Evolutionary conservation across 1,140 invertebrate species (phyloP), one percentile per base, ranked within the genome.

Genomic region (Aphelinus certus): DNA sequence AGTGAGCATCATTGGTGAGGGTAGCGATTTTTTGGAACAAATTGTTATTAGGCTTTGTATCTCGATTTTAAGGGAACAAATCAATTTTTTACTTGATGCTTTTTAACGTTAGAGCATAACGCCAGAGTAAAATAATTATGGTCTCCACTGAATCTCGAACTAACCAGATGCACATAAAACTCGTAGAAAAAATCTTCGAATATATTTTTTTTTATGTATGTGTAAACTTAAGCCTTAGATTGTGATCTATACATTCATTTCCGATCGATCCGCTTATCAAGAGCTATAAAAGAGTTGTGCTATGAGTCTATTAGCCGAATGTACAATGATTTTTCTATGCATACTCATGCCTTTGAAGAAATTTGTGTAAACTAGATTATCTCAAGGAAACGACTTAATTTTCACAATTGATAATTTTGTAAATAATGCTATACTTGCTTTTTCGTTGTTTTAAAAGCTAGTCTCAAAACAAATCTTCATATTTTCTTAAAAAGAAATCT

Each of bases 391-490:
- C 56, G 7, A 77, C 60, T 76, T 76, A 49, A 58, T 65, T 76
- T 76, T 67, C 55, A 68, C 64, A 67, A 71, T 71, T 66, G 10
- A 76, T 67, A 9, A 68, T 71, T 76, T 71, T 76, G 75, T 76
- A 76, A 71, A 76, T 76, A 76, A 62, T 76, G 58, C 69, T 71
- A 72, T 62, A 10, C 7, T 7, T 76, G 75, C 62, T 64, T 70
- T 70, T 75, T 49, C 3, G 56, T 69, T 71, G 55, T 76, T 48
- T 63, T 67, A 61, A 76, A 75, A 71, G 73, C 53, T 75, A 68
- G 65, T 75, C 68, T 68, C 47, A 60, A 60, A 51, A 53, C 57
- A 45, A 68, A 71, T 72, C 69, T 67, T 71, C n/a, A 76, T 76
- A 76, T 76, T 76, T 76, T 76, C 64, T 71, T 76, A 76, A 72